Evolutionary conservation across 2,797 vertebrate genomes (phyloP), one percentile per base, ranked within the genome.

Genomic region (Melanotaenia nigrans): DNA sequence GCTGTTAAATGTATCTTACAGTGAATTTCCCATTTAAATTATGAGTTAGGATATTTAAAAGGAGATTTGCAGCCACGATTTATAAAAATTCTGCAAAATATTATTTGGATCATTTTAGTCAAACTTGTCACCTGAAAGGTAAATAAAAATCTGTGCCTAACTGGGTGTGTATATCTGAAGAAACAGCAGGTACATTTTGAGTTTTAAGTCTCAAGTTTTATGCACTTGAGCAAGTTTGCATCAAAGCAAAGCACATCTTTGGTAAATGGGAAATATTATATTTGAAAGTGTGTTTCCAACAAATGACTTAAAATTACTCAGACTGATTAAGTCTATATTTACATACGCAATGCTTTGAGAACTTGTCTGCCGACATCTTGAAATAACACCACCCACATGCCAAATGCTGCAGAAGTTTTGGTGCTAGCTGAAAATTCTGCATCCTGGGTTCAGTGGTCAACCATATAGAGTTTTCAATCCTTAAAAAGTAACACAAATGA

Each of bases 331-430:
- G 38, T 56, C n/a, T 65, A 60, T 47, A 57, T 54, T 64, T 22
- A 61, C 32, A 66, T 18, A 20, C 16, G 54, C 40, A 55, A 16
- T 32, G 58, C 62, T 28, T 68, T 10, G 1, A 71, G 18, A 12
- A 16, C 12, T 64, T 74, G 58, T 59, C 0, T 3, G 30, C 38
- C 8, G 24, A 28, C 5, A 13, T 16, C 24, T 14, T 64, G 16
- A 75, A 73, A 51, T 61, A 75, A 83, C 71, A 85, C 82, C 87
- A 53, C 85, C 87, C 85, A 89, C 89, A 35, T 64, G 35, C 75
- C 78, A 86, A 82, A 84, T 89, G 82, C 73, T 79, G 33, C 61
- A 59, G 67, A 58, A 58, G 61, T 28, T 40, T 62, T 61, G 6
- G 30, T 65, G 56, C 49, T 51, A 18, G 51, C 24, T 65, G 32